Evolutionary conservation across 2,797 vertebrate genomes (phyloP).

Genomic region (Anguilla megastoma): DNA sequence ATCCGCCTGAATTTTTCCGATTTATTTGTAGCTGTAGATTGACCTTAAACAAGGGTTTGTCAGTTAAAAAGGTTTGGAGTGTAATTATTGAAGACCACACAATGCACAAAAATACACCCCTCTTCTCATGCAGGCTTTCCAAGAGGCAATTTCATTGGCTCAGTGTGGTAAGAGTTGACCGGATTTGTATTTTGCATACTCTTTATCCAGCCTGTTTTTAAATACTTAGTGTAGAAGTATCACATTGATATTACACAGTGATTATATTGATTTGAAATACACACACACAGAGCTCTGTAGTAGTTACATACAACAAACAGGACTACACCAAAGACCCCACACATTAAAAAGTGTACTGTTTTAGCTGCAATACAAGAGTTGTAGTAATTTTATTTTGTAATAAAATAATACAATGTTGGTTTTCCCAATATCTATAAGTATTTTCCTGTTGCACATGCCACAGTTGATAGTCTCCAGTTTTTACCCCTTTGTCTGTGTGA

Average conservation of each 20-base stretch:
- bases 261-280: background rate
- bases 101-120: background rate
- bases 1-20: background rate
- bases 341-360: background rate
- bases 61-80: background rate
- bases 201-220: background rate
- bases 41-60: background rate
- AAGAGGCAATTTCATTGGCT: background rate
- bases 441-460: slow-evolving; percentile 1
- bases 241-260: background rate
- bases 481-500: background rate
- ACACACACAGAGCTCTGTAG: background rate
- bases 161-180: slow-evolving; percentile 23
- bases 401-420: background rate
- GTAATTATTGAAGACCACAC: background rate
- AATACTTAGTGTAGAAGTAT: background rate
- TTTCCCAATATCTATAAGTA: background rate
- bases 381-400: background rate
- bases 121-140: background rate
- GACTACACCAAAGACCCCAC: background rate
- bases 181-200: slow-evolving; percentile 15
- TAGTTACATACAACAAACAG: background rate
- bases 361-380: background rate
- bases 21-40: background rate
- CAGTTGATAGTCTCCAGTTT: background rate